Base-by-base conservation (phyloP, 2,113 vertebrate genomes). In the Macroglossus sobrinus region DNA sequence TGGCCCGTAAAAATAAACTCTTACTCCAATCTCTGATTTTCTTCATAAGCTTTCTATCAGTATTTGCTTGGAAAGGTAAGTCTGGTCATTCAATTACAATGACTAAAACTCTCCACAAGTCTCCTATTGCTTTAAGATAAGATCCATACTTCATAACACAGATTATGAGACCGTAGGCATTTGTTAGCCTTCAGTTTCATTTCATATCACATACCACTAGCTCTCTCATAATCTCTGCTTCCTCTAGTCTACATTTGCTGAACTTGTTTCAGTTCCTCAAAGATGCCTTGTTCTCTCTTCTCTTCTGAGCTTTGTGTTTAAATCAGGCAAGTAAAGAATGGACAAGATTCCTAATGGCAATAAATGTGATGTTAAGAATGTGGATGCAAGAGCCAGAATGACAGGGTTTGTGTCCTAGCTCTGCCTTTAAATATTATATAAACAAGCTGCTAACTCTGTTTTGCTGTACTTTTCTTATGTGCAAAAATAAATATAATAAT, bases 341-440 rank as follows among this genome's bases (percentile, higher is more conserved):
- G 7, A 33, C 12, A 55, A 10, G 14, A 53, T 71, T 38, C 13
- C 64, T 43, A 53, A 11, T 4, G 33, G 19, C 4, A 57, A n/a
- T 28, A 88, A 22, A 3, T 38, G 26, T 47, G 11, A 53, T 19
- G 3, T 7, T 66, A 76, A 72, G 8, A 68, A 50, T 2, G 33
- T 2, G 53, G 68, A 28, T n/a, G 2, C 22, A 47, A 55, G n/a
- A 43, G n/a, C 2, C 7, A 57, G 26, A 78, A 43, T 14, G n/a
- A 30, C 21, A 59, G 28, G 1, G 0, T 43, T 15, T 55, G 18
- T 30, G 9, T 45, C 0, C 12, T 10, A 5, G 0, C 13, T 87
- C 9, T 57, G 61, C 33, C 53, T 85, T 90, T 28, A n/a, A 33
- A 10, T 45, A 5, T 47, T 61, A 69, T 1, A 24, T 35, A 84